Evolutionary conservation across 2,888 invertebrate species (phyloP), one percentile per base, ranked within the genome.

Genomic region (Dicyrtoma fusca): DNA sequence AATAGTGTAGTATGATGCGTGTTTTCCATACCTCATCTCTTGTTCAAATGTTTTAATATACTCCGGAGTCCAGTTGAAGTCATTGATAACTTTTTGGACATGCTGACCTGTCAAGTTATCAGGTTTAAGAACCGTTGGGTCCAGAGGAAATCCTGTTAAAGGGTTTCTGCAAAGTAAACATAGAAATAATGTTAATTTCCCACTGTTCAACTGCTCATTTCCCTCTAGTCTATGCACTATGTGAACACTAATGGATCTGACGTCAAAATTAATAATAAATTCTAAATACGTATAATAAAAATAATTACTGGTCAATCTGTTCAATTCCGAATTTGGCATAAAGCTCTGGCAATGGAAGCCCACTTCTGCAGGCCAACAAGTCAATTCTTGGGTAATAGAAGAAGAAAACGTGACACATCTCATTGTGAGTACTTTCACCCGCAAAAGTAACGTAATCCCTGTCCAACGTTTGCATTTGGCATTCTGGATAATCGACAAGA

Each of bases 321-420:
- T 19, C 17, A 14, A 69, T 47, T 45, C 92, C 92, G 72, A 93
- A 89, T 0, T 90, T 91, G 79, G 90, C 89, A 80, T 93, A 92
- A 82, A 93, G 90, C 81, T 92, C 91, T 64, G 90, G 88, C 0
- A 92, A 91, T 0, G 92, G 92, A 0, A 92, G 91, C 89, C 92
- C 92, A 21, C 92, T 92, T 82, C 91, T 92, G 82, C 94, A 94
- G 0, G 91, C 92, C 0, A 92, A 90, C 11, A 94, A 84, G 66
- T 90, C 88, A 0, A 91, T 91, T 71, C 90, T 88, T 0, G 94
- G 94, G 83, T 94, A 94, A 83, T 94, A 92, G 4, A 92, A 85
- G 0, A 93, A 86, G 82, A 93, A 94, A 0, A 92, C 91, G 2
- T 94, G 85, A 80, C 94, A 94, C 92, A 93, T 94, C 84, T 94